Evolutionary conservation across 2,797 vertebrate genomes (phyloP).

Genomic region (Heterohyrax brucei): DNA sequence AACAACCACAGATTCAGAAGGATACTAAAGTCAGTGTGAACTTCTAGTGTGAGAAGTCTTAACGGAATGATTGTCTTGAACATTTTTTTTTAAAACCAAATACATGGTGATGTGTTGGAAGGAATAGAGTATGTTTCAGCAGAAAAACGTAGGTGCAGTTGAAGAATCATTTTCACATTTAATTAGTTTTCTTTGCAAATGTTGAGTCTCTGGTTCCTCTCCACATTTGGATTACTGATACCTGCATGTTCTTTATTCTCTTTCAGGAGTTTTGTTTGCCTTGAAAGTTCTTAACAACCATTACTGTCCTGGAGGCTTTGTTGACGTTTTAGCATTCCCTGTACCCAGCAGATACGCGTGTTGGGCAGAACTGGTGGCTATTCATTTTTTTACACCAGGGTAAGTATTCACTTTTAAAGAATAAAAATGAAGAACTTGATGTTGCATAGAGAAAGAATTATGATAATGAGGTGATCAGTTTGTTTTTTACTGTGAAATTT

Average conservation of each 20-base stretch:
- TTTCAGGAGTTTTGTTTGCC: constrained; percentile 97
- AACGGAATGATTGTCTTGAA: background rate
- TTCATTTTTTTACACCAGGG: constrained; percentile 95
- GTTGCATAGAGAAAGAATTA: constrained; percentile 39
- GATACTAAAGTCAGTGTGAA: background rate
- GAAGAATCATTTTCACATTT: constrained; percentile 32
- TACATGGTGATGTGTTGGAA: background rate
- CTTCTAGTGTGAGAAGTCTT: background rate
- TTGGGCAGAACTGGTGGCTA: constrained; percentile 96
- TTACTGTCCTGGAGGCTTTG: constrained; percentile 94
- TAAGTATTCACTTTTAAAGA: constrained; percentile 89
- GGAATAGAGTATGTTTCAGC: background rate
- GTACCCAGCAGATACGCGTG: constrained; percentile 94
- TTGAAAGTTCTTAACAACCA: constrained; percentile 97
- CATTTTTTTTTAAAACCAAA: background rate
- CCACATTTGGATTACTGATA: constrained; percentile 36
- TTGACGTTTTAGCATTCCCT: constrained; percentile 92
- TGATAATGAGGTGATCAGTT: background rate
- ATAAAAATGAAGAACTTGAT: background rate
- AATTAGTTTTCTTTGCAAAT: constrained; percentile 46
- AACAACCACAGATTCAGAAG: background rate
- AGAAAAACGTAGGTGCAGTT: background rate
- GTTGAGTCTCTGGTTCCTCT: background rate
- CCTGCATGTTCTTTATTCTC: constrained; percentile 75
- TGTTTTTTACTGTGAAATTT: background rate